These are phyloP conservation scores for Tretioscincus oriximinensis DNA, from an alignment of 2,113 vertebrate species.

Conservation along the genomic window DNA sequence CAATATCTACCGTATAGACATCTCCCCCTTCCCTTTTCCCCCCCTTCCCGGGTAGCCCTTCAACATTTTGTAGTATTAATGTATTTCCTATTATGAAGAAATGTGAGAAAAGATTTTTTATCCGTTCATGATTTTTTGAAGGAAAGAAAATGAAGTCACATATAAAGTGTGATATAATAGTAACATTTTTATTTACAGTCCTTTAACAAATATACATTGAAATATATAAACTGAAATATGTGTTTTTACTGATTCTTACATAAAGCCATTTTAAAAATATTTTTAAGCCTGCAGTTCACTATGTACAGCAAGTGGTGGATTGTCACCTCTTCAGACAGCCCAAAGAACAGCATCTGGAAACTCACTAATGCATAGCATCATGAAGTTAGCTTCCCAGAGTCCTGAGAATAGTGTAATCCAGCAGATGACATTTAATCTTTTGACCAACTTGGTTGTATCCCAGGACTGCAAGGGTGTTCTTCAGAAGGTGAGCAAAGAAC, in stretches of 20 bases:
- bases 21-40: no score
- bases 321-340: conserved; percentile 32
- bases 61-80: not conserved
- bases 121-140: no score
- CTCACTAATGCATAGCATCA: conserved; percentile 83
- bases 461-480: conserved; percentile 88
- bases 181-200: no score
- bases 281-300: conserved; percentile 86
- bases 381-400: conserved; percentile 84
- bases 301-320: conserved; percentile 73
- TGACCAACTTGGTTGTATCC: conserved; percentile 87
- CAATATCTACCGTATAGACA: no score
- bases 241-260: not conserved
- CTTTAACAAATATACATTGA: no score
- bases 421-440: conserved; percentile 81
- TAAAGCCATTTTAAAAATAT: conserved; percentile 38
- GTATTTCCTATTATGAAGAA: not conserved
- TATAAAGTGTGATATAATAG: no score
- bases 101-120: not conserved
- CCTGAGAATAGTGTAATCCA: conserved; percentile 78
- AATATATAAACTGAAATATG: not conserved
- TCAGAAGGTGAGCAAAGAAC: conserved; percentile 82
- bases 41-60: no score
- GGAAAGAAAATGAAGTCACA: no score
- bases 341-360: conserved; percentile 66